A percentile compares a stretch with the other conserved stretches of the same genome.
These are phyloP conservation scores for Cephalopterus ornatus DNA, from an alignment of 2,113 vertebrate genomes.

Conservation along the genomic window DNA sequence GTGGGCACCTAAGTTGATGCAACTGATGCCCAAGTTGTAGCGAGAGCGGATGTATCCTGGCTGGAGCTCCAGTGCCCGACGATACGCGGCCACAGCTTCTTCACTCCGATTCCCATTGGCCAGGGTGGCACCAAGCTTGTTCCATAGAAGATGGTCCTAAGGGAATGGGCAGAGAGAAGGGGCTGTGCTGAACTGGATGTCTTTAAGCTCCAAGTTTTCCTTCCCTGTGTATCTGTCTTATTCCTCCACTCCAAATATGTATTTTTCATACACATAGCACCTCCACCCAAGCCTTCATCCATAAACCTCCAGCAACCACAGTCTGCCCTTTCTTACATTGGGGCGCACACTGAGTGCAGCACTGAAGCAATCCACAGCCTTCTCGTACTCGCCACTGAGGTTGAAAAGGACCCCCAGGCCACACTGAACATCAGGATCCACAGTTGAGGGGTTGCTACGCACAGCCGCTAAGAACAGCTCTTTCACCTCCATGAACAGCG, in stretches of 20 bases:
- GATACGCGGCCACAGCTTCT: slow-evolving; percentile 93
- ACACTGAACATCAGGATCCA: slow-evolving; percentile 96
- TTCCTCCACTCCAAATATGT: neutral
- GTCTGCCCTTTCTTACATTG: slow-evolving; percentile 75
- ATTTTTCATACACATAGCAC: rapidly evolving
- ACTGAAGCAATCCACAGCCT: slow-evolving; percentile 96
- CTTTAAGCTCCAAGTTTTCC: neutral
- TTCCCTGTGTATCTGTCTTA: neutral
- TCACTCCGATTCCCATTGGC: slow-evolving; percentile 95
- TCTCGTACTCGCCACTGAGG: slow-evolving; percentile 95
- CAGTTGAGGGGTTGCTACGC: slow-evolving; percentile 79
- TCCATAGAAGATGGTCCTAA: slow-evolving; percentile 96
- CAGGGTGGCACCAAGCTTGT: slow-evolving; percentile 93
- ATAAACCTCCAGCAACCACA: neutral
- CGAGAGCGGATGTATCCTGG: slow-evolving; percentile 95
- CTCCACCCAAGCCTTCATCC: neutral
- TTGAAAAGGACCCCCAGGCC: slow-evolving; percentile 97
- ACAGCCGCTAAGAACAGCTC: slow-evolving; percentile 91
- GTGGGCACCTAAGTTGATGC: slow-evolving; percentile 94
- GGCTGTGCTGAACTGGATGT: neutral
- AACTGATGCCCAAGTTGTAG: slow-evolving; percentile 97
- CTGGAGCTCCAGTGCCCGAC: slow-evolving; percentile 90
- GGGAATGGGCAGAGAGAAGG: neutral
- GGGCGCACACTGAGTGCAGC: slow-evolving; percentile 90
- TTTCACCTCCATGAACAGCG: slow-evolving; percentile 90